These are phyloP conservation scores for Microtus oregoni DNA, from an alignment of 2,113 vertebrate genomes.

Conservation along the genomic window DNA sequence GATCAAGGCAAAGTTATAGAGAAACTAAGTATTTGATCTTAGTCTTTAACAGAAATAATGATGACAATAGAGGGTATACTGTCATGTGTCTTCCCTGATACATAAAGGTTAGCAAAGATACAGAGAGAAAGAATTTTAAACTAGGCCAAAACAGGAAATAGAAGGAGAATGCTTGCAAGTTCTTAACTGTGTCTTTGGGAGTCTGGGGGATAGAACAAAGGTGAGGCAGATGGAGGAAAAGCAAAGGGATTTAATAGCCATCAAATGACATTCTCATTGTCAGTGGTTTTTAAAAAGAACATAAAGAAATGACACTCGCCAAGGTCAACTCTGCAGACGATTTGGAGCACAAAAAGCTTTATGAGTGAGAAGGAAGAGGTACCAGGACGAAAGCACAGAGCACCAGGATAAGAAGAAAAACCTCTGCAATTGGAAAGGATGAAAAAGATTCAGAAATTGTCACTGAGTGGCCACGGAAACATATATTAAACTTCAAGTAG, in stretches of 20 bases:
- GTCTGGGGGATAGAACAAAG: not conserved
- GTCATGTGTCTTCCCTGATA: not conserved
- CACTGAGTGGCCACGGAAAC: conserved; percentile 10
- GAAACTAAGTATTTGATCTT: not conserved
- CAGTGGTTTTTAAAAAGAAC: not conserved
- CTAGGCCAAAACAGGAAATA: not conserved
- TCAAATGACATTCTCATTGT: not conserved
- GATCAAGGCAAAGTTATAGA: not conserved
- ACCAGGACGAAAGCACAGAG: not conserved
- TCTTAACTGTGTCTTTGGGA: not conserved
- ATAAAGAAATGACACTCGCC: not conserved
- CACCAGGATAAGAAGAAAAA: not conserved
- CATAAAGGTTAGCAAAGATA: not conserved
- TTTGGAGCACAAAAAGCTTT: not conserved
- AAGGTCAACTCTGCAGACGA: not conserved
- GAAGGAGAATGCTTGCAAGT: not conserved
- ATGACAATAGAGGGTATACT: not conserved
- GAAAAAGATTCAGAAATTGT: not conserved
- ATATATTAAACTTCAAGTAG: conserved; percentile 51
- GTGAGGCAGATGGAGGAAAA: not conserved
- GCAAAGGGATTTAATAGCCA: not conserved
- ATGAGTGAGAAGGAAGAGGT: not conserved
- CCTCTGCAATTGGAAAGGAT: not conserved
- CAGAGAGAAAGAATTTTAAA: not conserved
- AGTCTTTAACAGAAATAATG: not conserved